These are phyloP conservation scores for Mormyrus hasselquistii DNA, from an alignment of 2,797 vertebrate species.

Conservation along the genomic window DNA sequence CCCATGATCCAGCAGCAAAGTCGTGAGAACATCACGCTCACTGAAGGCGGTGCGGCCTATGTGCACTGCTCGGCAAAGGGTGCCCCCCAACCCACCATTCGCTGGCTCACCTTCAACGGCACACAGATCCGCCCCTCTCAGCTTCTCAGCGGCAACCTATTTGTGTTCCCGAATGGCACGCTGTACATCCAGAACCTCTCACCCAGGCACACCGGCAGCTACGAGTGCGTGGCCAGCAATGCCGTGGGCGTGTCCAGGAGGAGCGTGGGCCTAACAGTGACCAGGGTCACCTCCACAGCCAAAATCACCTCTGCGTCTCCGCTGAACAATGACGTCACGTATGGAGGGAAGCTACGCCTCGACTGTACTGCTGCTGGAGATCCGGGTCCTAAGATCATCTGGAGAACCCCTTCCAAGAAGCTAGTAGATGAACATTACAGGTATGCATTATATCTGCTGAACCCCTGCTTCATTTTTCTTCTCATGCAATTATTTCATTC, in stretches of 20 bases:
- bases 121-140: slow-evolving; percentile 66
- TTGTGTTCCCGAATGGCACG: slow-evolving; percentile 86
- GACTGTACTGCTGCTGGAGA: slow-evolving; percentile 77
- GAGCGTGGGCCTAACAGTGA: slow-evolving; percentile 59
- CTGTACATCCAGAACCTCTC: slow-evolving; percentile 64
- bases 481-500: neutral
- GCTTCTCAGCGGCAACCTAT: slow-evolving; percentile 61
- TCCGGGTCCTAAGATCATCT: slow-evolving; percentile 78
- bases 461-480: neutral
- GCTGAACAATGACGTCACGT: slow-evolving; percentile 67
- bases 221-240: slow-evolving; percentile 76
- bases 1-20: slow-evolving; percentile 71
- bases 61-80: slow-evolving; percentile 77
- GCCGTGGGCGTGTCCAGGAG: slow-evolving; percentile 65
- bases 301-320: slow-evolving; percentile 72
- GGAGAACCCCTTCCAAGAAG: slow-evolving; percentile 83
- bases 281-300: slow-evolving; percentile 60
- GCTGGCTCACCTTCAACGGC: slow-evolving; percentile 73
- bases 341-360: slow-evolving; percentile 67
- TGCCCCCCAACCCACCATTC: slow-evolving; percentile 62
- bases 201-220: slow-evolving; percentile 64
- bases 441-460: slow-evolving; percentile 45
- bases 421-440: slow-evolving; percentile 80
- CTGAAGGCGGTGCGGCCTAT: slow-evolving; percentile 59
- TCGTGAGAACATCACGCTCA: slow-evolving; percentile 65